phyloP scores from a whole-genome alignment of 1,140 invertebrate species.

The Mizuhopecten yessoensis region DNA sequence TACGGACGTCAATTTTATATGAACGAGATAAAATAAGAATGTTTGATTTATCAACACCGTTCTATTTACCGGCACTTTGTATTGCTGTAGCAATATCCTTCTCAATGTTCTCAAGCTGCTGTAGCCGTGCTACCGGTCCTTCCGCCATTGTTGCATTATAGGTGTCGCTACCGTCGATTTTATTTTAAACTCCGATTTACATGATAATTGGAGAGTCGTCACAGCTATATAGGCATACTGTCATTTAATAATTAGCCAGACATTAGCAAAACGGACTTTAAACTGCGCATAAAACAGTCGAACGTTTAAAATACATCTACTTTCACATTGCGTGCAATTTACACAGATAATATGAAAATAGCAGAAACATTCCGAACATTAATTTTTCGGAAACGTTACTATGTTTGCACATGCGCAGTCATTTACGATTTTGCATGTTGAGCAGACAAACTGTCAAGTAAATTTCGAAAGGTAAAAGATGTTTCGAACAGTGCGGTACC shows the following conservation, averaged over 20 bases:
- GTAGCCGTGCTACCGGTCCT: conserved; percentile 84
- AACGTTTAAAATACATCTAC: not conserved
- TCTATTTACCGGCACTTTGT: conserved; percentile 91
- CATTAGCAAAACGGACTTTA: not conserved
- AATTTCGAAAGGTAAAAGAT: not conserved
- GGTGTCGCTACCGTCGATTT: not conserved
- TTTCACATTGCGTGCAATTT: not conserved
- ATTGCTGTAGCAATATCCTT: conserved; percentile 95
- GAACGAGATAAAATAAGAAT: no score
- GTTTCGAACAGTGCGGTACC: conserved; percentile 23
- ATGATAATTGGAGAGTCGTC: no score
- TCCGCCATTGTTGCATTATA: conserved; percentile 11
- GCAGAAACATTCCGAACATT: conserved; percentile 3
- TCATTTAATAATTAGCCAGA: not conserved
- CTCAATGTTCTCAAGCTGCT: conserved; percentile 94
- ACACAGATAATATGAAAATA: not conserved
- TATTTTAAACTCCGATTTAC: no score
- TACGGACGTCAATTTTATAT: no score
- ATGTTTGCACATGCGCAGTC: not conserved
- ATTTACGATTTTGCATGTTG: not conserved
- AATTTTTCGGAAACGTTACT: not conserved
- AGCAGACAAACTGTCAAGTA: conserved; percentile 18
- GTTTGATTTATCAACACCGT: no score
- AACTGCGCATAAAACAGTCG: not conserved
- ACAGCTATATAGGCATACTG: not conserved